Evolutionary conservation across 2,888 invertebrate genomes (phyloP).

Genomic region (Abrostola triplasia): DNA sequence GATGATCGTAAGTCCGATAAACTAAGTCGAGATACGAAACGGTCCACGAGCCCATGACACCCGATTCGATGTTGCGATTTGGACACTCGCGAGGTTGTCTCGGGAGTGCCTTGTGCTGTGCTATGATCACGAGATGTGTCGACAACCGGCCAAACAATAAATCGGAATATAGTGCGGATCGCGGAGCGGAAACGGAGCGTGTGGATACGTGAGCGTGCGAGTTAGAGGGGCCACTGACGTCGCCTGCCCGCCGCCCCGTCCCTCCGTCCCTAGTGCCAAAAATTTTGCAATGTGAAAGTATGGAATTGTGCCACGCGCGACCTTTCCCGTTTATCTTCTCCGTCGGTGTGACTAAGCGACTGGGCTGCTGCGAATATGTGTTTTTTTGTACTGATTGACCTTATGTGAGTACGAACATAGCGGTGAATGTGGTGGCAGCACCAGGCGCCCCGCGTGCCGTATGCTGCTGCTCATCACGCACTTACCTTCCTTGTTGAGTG

Average conservation of each 20-base stretch:
- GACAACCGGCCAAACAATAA: conserved; percentile 61
- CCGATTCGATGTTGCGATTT: conserved; percentile 83
- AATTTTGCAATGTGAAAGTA: conserved; percentile 89
- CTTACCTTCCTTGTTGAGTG: conserved; percentile 43
- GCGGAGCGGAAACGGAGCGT: conserved; percentile 74
- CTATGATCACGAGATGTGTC: conserved; percentile 64
- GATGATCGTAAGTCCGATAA: conserved; percentile 79
- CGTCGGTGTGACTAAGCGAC: conserved; percentile 62
- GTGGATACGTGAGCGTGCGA: conserved; percentile 81
- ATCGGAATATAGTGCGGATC: conserved; percentile 67
- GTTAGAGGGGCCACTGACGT: conserved; percentile 86
- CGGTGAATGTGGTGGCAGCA: conserved; percentile 66
- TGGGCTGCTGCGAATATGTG: conserved; percentile 68
- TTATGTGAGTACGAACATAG: conserved; percentile 73
- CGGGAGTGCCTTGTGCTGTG: conserved; percentile 65
- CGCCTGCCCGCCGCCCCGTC: conserved; percentile 81
- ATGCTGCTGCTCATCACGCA: conserved; percentile 55
- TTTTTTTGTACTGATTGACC: conserved; percentile 72
- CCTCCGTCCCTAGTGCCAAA: conserved; percentile 86
- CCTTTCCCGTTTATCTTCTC: conserved; percentile 80
- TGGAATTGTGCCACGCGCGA: conserved; percentile 87
- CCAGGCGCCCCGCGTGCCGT: conserved; percentile 70
- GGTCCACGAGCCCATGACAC: conserved; percentile 87
- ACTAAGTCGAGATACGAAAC: conserved; percentile 81
- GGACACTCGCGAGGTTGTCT: conserved; percentile 79